Evolutionary conservation across 1,140 invertebrate species (phyloP), one percentile per base, ranked within the genome.

Genomic region (Formica selysi): DNA sequence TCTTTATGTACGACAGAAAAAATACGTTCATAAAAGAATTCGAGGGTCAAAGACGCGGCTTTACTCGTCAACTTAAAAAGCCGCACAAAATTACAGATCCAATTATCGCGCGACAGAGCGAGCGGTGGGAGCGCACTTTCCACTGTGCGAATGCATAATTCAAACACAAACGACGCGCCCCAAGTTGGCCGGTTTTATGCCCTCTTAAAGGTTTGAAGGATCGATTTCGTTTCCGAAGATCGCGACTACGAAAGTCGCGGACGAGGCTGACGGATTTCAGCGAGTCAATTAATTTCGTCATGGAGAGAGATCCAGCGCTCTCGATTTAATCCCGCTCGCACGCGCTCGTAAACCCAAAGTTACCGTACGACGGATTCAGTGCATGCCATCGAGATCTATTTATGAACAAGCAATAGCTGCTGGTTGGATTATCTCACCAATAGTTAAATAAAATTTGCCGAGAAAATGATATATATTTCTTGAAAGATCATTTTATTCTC

Each of bases 191-290:
- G 36, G 11, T 73, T 73, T 81, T 61, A 73, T 61, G 38, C 19
- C 38, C 44, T 38, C 19, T 81, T 73, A 70, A 68, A 80, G 44
- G 2, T 81, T 51, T 61, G 79, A 73, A 16, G 79, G 11, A 81
- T 81, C 67, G 38, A 48, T 54, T 59, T 29, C 26, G 38, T 71
- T 81, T 59, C 29, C 67, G 26, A 73, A 73, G 67, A 81, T 41
- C 38, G 67, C 51, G 76, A 38, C 32, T 41, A 36, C 16, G 67
- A 73, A 36, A 51, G 19, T 29, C 26, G n/a, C 36, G 74, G 13
- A 44, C 65, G 19, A 54, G n/a, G 13, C 62, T 79, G 62, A 80
- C 51, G 36, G 65, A 81, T 81, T 71, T 81, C 78, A 71, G 36
- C 36, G 51, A 81, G 65, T 71, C 51, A 44, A 71, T 81, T 71